These are phyloP conservation scores for Hemitrygon akajei DNA, from an alignment of 2,797 vertebrate species.

Conservation along the genomic window DNA sequence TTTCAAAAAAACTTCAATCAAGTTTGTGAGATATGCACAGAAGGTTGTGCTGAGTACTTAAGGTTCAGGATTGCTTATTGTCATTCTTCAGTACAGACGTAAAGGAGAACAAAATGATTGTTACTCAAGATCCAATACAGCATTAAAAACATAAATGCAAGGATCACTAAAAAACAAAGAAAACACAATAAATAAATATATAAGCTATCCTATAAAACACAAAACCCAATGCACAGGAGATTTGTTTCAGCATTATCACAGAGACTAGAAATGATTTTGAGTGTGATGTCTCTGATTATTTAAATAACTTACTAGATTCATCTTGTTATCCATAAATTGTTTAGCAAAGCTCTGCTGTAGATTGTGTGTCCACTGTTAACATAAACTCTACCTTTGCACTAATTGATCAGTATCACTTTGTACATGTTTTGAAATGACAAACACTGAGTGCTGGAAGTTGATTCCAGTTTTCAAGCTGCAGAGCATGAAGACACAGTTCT, in stretches of 20 bases:
- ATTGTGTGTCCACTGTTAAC: background rate
- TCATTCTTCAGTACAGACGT: no score
- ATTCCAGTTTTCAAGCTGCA: background rate
- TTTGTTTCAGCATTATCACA: background rate
- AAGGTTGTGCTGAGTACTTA: no score
- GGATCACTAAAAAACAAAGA: no score
- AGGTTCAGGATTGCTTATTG: no score
- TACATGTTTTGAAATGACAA: background rate
- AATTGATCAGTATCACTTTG: constrained; percentile 3
- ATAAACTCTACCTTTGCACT: constrained; percentile 5
- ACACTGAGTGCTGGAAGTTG: background rate
- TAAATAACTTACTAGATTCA: background rate
- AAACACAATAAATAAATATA: no score
- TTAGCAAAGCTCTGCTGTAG: background rate
- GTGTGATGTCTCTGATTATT: background rate
- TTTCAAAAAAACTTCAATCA: no score
- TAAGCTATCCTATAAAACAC: background rate
- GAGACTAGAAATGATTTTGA: background rate
- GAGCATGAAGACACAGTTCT: no score
- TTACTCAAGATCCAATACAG: no score
- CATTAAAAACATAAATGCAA: no score
- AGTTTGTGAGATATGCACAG: no score
- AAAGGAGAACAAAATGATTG: no score
- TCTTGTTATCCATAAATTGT: background rate
- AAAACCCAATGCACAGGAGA: background rate